Evolutionary conservation across 2,888 invertebrate genomes (phyloP), one percentile per base, ranked within the genome.

Genomic region (Meta bourneti): DNA sequence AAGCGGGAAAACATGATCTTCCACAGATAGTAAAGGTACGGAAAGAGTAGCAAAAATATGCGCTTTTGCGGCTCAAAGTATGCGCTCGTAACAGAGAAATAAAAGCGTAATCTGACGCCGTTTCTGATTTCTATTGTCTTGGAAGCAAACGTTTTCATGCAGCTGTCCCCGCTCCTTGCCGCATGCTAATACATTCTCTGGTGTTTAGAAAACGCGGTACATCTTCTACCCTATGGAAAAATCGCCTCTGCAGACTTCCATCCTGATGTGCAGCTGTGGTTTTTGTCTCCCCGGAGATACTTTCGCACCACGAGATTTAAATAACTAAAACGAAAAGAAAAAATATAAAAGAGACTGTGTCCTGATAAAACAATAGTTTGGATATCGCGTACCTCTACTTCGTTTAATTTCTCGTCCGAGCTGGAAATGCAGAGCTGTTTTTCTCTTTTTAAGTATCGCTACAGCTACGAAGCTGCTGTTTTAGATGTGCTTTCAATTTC

Each of bases 101-200:
- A 87, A 87, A 79, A 87, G 78, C 84, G 71, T 70, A 87, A 78
- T 71, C 77, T 85, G 75, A 75, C 75, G 84, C 84, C 20, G 75
- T 77, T 79, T 87, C 79, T 87, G 70, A 78, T 87, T 79, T 79
- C 87, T 48, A 87, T 87, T 87, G 87, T 87, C 87, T 87, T 87
- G 72, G 51, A 34, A 71, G 84, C 71, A 84, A 84, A 75, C 75
- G 86, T 78, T 78, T 77, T 77, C 77, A 77, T 85, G 54, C 69
- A 74, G 19, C 54, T 54, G 20, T 13, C 34, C 34, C 69, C 61
- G 19, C 20, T 61, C 20, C 79, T 34, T 34, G 34, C 34, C 34
- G 34, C 34, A 34, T 34, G 34, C 34, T 34, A 34, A 34, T 34
- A 34, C 34, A 34, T 34, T 34, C 34, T 34, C 34, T 34, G 34